Evolutionary conservation across 92 coral and sea anemone genomes (phyloP).

Genomic region (Phenganax marumi): DNA sequence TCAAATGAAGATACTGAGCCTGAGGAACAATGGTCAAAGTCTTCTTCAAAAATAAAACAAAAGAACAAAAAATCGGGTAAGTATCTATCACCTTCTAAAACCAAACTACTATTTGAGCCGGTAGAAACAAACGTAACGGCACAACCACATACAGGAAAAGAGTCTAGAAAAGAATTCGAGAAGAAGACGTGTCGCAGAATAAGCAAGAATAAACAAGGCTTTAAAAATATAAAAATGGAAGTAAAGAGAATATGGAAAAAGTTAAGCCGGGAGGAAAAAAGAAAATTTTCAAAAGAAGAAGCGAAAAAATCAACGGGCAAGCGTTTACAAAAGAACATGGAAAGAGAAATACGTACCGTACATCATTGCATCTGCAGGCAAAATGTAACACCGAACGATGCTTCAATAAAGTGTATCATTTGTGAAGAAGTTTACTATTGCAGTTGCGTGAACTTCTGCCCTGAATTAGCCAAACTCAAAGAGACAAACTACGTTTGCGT

Average conservation of each 20-base stretch:
- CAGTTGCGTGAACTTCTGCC: constrained; percentile 24
- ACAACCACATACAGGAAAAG: not conserved
- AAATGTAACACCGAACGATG: not conserved
- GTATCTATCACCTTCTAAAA: not conserved
- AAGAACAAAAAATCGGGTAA: not conserved
- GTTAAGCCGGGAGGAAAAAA: not conserved
- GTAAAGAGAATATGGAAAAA: too few relatives aligned
- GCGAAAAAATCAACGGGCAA: not conserved
- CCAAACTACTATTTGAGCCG: not conserved
- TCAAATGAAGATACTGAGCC: not conserved
- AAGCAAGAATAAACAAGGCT: not conserved
- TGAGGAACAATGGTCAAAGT: not conserved
- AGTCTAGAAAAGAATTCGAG: not conserved
- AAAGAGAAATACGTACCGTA: not conserved
- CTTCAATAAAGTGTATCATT: not conserved
- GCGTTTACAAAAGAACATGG: not conserved
- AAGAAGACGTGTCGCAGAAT: not conserved
- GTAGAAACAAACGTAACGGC: not conserved
- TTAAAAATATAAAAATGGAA: not conserved
- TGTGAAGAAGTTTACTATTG: constrained; percentile 11
- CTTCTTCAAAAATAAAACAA: not conserved
- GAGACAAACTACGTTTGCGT: constrained; percentile 3
- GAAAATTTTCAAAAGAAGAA: not conserved
- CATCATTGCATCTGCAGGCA: constrained; percentile 21
- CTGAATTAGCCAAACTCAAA: not conserved